Evolutionary conservation across 2,797 vertebrate genomes (phyloP), one percentile per base, ranked within the genome.

Genomic region (Botia almorhae): DNA sequence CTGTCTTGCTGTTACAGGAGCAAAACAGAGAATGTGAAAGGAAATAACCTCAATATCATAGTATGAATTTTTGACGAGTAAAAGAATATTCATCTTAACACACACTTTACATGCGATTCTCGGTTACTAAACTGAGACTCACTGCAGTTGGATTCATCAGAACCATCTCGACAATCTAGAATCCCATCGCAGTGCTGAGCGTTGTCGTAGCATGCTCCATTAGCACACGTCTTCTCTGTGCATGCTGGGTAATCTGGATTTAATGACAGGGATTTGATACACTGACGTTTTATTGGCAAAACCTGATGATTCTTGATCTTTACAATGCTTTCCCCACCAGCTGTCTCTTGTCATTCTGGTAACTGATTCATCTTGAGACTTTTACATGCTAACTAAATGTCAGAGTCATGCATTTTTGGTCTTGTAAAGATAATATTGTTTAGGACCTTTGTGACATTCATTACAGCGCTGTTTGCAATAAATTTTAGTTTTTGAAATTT

Each of bases 121-220:
- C 5, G 8, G 7, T 29, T 29, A 29, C 29, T 29, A 29, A 4
- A 29, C 29, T 72, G 19, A 29, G 21, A 75, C 93, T 90, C 73
- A 94, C 93, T 91, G 85, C 93, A 93, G 85, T 93, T 93, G 80
- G 21, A 85, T 82, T 94, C 93, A 84, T 94, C 93, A 2, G 93
- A 93, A 63, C 91, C 93, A 11, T 93, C 93, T 80, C 93, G 86
- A 82, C 93, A 94, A 87, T 94, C 85, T 80, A 86, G 88, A 0
- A 82, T 82, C 7, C 92, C 92, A 17, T 94, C 92, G 79, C 92
- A 94, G 70, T 83, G 88, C 80, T 92, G 91, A 61, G 91, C 87
- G 81, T 91, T 88, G 69, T 85, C 89, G 84, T 93, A 94, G 82
- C 93, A 93, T 78, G 91, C 92, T 2, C 91, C 90, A 6, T 94